Evolutionary conservation across 2,113 vertebrate genomes (phyloP).

Genomic region (Hyperoodon ampullatus): DNA sequence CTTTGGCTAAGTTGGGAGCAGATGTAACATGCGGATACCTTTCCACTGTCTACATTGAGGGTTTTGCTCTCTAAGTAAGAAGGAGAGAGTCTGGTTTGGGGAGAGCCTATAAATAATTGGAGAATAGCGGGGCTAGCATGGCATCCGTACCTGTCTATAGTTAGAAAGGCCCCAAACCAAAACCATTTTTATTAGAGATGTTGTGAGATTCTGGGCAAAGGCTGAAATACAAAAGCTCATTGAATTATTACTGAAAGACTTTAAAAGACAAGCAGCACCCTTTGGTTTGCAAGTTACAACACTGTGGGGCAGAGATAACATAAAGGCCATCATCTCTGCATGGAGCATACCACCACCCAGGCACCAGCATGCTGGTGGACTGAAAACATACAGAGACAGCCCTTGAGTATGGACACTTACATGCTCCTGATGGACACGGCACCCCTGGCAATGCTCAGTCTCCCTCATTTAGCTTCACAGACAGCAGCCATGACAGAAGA

Average conservation of each 20-base stretch:
- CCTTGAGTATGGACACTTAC: background rate
- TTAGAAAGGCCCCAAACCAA: background rate
- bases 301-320: background rate
- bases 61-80: conserved; percentile 23
- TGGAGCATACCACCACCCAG: background rate
- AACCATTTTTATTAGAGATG: background rate
- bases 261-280: background rate
- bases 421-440: background rate
- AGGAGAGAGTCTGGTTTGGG: background rate
- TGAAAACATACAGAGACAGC: background rate
- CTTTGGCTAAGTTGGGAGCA: background rate
- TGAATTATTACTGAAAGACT: background rate
- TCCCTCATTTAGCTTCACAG: background rate
- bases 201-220: background rate
- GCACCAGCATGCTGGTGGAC: background rate
- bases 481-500: background rate
- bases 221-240: background rate
- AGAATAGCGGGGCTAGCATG: background rate
- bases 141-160: background rate
- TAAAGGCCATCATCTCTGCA: background rate
- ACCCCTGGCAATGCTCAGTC: background rate
- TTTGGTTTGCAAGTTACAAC: background rate
- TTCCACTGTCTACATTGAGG: background rate
- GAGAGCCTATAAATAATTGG: background rate
- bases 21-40: fast-evolving